Evolutionary conservation across 2,797 vertebrate genomes (phyloP).

Genomic region (Myotis vivesi): DNA sequence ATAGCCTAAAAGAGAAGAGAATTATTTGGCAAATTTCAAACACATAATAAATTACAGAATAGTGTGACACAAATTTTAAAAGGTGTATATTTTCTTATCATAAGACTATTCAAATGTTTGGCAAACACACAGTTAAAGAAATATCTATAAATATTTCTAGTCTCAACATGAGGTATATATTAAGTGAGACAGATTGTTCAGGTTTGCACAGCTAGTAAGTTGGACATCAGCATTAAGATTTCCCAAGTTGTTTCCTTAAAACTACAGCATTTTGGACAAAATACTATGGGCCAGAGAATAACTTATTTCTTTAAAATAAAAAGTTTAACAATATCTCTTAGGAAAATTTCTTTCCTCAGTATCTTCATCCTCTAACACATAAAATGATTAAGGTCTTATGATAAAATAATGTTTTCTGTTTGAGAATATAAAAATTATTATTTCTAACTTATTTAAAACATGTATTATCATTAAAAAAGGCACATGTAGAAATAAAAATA

Average conservation of each 20-base stretch:
- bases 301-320: background rate
- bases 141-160: background rate
- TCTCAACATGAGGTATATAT: background rate
- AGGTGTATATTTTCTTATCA: background rate
- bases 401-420: background rate
- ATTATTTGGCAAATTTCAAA: background rate
- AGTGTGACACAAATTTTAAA: background rate
- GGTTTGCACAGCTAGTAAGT: background rate
- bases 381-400: background rate
- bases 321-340: background rate
- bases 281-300: background rate
- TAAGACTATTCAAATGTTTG: background rate
- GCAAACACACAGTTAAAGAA: background rate
- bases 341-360: background rate
- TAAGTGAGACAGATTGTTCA: background rate
- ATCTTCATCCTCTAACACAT: background rate
- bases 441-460: background rate
- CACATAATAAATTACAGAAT: background rate
- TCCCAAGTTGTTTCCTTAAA: background rate
- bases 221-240: background rate
- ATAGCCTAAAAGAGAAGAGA: background rate
- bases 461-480: background rate
- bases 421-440: background rate
- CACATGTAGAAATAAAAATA: background rate
- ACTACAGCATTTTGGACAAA: background rate